These are phyloP conservation scores for Polymixis lichenea DNA, from an alignment of 2,888 invertebrate genomes.

Conservation along the genomic window DNA sequence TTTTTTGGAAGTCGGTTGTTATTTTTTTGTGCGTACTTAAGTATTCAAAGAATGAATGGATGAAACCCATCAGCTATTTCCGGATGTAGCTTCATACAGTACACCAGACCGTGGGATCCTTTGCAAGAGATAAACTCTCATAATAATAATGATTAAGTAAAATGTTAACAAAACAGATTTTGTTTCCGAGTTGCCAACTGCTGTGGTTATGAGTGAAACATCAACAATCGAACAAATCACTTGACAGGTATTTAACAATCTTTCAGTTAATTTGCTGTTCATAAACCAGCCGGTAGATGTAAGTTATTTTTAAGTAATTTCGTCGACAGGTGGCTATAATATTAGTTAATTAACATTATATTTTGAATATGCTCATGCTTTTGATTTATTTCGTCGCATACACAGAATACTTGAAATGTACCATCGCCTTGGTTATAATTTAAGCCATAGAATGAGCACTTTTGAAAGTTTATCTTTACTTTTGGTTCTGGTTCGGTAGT, in stretches of 20 bases:
- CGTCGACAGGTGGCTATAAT: no score
- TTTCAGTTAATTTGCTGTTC: background rate
- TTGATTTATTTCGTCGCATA: background rate
- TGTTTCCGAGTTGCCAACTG: background rate
- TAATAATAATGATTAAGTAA: background rate
- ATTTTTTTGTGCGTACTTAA: no score
- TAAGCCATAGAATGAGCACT: background rate
- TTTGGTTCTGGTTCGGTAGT: background rate
- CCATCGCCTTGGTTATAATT: background rate
- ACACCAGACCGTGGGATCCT: background rate
- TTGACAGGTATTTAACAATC: background rate
- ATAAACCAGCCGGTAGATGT: background rate
- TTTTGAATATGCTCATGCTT: background rate
- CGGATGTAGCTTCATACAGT: background rate
- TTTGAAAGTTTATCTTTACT: background rate
- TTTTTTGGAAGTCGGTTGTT: no score
- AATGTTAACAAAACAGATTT: background rate
- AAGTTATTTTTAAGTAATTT: background rate
- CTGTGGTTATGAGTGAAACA: background rate
- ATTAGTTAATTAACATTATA: background rate
- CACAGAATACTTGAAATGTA: background rate
- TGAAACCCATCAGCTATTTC: background rate
- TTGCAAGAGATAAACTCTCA: background rate
- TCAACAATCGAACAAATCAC: background rate
- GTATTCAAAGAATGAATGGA: background rate